Percentiles rank a stretch among this genome's conserved stretches.
Evolutionary conservation across 1,140 invertebrate genomes (phyloP).

Genomic region (Cylas formicarius): DNA sequence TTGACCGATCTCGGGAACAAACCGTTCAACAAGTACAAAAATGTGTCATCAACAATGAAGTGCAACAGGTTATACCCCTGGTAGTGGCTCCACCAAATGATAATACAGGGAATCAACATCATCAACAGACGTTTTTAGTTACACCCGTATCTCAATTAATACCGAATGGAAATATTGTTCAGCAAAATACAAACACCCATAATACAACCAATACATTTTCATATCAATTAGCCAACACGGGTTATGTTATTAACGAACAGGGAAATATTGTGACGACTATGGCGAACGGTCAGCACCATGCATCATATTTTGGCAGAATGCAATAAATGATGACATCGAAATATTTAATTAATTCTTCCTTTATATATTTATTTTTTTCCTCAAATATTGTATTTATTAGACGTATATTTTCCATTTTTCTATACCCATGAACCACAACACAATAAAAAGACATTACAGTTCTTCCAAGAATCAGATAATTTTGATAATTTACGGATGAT

Average conservation of each 20-base stretch:
- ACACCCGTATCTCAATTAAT: constrained; percentile 54
- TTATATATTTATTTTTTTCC: too few species aligned
- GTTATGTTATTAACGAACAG: constrained; percentile 42
- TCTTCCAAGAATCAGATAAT: too few species aligned
- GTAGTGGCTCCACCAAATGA: constrained; percentile 47
- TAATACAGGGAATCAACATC: constrained; percentile 27
- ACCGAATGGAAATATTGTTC: constrained; percentile 35
- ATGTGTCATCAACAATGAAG: constrained; percentile 40
- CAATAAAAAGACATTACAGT: too few species aligned
- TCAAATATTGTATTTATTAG: too few species aligned
- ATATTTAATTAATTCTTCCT: constrained; percentile 12
- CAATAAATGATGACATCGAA: constrained; percentile 11
- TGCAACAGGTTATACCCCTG: constrained; percentile 54
- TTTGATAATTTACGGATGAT: too few species aligned
- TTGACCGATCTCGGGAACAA: constrained; percentile 44
- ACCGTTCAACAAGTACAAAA: constrained; percentile 49
- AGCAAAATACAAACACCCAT: constrained; percentile 33
- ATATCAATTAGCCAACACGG: constrained; percentile 40
- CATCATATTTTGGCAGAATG: constrained; percentile 41
- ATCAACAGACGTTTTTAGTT: constrained; percentile 50
- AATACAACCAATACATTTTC: constrained; percentile 36
- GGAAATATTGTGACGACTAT: constrained; percentile 41
- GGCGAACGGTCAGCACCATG: constrained; percentile 39
- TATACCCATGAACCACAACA: too few species aligned
- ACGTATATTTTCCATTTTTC: too few species aligned